Evolutionary conservation across 2,797 vertebrate species (phyloP).

Genomic region (Peromyscus attwateri): DNA sequence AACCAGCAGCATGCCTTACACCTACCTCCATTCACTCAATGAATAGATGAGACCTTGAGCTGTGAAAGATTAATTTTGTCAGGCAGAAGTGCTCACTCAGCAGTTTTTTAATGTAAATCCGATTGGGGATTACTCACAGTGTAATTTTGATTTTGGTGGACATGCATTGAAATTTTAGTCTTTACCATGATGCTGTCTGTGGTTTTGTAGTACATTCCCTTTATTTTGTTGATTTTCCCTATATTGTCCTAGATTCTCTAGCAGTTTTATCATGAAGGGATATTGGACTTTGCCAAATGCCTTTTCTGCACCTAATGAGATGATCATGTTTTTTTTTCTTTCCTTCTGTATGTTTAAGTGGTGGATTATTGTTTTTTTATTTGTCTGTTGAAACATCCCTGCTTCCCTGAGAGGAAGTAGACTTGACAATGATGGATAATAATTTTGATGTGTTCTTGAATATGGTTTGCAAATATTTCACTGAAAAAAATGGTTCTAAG

Average conservation of each 20-base stretch:
- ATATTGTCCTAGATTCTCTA: not conserved
- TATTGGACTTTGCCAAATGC: not conserved
- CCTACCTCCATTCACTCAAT: not conserved
- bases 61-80: constrained; percentile 76
- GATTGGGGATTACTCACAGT: constrained; percentile 79
- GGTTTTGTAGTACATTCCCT: not conserved
- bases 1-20: not conserved
- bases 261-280: not conserved
- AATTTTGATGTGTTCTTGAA: not conserved
- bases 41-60: constrained; percentile 64
- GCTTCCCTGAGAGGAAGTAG: not conserved
- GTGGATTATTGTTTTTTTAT: not conserved
- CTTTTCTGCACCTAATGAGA: not conserved
- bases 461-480: not conserved
- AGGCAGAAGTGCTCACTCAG: constrained; percentile 71
- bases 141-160: constrained; percentile 54
- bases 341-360: not conserved
- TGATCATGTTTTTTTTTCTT: not conserved
- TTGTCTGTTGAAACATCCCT: not conserved
- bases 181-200: not conserved
- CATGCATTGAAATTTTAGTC: not conserved
- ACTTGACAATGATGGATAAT: not conserved
- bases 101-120: constrained; percentile 79
- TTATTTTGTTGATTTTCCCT: not conserved
- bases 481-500: not conserved